phyloP scores from a whole-genome alignment of 2,113 vertebrate species.

The Calonectris borealis region DNA sequence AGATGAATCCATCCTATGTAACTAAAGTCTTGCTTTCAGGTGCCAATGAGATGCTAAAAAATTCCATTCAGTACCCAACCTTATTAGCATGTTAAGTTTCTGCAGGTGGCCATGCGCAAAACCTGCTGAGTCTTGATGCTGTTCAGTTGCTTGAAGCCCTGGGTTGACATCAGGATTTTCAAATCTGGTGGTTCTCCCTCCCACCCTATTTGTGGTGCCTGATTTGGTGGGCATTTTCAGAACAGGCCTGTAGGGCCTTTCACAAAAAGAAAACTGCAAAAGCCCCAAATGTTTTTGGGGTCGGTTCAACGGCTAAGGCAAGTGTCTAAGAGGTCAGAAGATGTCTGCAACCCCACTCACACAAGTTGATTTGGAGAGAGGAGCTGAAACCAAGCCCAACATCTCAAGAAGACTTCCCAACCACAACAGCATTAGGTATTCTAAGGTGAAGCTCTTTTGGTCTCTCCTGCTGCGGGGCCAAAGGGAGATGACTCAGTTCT shows the following conservation, averaged over 20 bases:
- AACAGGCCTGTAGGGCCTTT: not conserved
- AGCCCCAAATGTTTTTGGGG: not conserved
- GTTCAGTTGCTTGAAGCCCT: not conserved
- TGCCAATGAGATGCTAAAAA: not conserved
- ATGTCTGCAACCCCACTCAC: not conserved
- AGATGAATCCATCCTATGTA: not conserved
- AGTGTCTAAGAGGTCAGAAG: not conserved
- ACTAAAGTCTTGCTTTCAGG: not conserved
- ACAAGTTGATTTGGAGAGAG: not conserved
- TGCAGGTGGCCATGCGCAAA: not conserved
- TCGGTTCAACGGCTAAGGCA: not conserved
- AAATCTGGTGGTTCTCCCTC: not conserved
- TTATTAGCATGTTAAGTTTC: not conserved
- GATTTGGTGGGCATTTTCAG: not conserved
- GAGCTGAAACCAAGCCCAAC: not conserved
- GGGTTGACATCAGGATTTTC: not conserved
- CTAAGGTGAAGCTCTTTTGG: not conserved
- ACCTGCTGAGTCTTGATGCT: not conserved
- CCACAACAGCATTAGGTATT: not conserved
- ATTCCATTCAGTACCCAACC: not conserved
- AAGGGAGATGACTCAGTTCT: not conserved
- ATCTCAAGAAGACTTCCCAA: not conserved
- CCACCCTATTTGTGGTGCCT: not conserved
- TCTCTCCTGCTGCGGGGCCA: fast-evolving
- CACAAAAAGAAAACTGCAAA: not conserved